A percentile compares a stretch with the other conserved stretches of the same genome.
Conservation (phyloP, 2,888 invertebrate genomes). For the Drosophila austrosaltans region DNA sequence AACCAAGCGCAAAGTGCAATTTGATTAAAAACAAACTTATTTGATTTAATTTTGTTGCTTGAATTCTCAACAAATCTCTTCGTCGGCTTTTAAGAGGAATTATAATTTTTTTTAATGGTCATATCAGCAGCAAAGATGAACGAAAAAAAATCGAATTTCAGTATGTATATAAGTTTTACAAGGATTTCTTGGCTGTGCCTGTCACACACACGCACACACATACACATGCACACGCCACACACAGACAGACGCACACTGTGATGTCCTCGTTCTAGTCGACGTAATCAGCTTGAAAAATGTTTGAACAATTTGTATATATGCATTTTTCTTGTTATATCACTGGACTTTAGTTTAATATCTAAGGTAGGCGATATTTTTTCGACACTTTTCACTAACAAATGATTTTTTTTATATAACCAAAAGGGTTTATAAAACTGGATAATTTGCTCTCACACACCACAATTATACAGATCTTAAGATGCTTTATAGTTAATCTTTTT, state of each 20-base stretch:
- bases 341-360: constrained; percentile 20
- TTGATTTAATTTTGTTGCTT: background rate
- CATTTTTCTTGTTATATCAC: constrained; percentile 15
- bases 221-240: constrained; percentile 23
- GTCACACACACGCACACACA: constrained; percentile 48
- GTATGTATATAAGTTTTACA: constrained; percentile 78
- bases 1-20: background rate
- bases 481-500: background rate
- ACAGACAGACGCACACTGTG: constrained; percentile 44
- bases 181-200: constrained; percentile 65
- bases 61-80: too few relatives aligned
- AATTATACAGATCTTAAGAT: background rate
- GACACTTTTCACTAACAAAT: constrained; percentile 4
- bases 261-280: constrained; percentile 40
- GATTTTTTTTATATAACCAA: constrained; percentile 12
- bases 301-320: constrained; percentile 8
- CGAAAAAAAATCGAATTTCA: constrained; percentile 66
- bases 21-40: background rate
- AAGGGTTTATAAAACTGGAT: background rate
- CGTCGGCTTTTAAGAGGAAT: constrained; percentile 1
- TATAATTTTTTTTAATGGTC: constrained; percentile 27
- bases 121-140: constrained; percentile 32
- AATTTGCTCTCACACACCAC: constrained; percentile 6
- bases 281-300: constrained; percentile 30
- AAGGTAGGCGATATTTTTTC: constrained; percentile 8